Evolutionary conservation across 2,113 vertebrate genomes (phyloP).

Genomic region (Sclerurus mexicanus): DNA sequence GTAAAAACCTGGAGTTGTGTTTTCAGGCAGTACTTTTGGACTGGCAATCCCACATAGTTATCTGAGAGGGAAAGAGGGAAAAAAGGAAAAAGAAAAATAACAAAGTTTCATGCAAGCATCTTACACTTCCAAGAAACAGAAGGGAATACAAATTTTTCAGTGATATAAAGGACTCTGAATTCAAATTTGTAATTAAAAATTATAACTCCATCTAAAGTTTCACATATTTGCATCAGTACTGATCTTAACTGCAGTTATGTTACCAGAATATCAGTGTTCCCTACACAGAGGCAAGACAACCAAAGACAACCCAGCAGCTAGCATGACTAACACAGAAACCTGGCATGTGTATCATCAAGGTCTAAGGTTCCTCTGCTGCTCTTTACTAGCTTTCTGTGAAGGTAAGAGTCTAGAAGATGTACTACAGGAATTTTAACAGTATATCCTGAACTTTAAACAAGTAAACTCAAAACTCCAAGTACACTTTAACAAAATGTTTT

Average conservation of each 20-base stretch:
- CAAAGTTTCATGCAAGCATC: neutral
- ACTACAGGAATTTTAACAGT: neutral
- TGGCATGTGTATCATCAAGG: accelerated
- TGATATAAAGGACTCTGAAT: neutral
- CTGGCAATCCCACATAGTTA: neutral
- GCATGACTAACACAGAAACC: neutral
- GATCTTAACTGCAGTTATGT: neutral
- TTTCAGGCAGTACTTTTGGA: neutral
- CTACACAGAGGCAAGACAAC: neutral
- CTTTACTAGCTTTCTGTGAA: neutral
- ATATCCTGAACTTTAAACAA: neutral
- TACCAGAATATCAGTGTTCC: neutral
- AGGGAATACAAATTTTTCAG: neutral
- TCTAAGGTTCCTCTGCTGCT: neutral
- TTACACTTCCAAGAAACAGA: neutral
- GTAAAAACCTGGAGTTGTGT: neutral
- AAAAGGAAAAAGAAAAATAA: neutral
- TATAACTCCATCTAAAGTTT: neutral
- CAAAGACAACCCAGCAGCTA: neutral
- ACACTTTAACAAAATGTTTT: neutral
- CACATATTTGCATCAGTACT: neutral
- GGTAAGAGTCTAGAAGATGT: neutral
- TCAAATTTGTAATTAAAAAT: neutral
- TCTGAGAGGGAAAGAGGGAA: accelerated
- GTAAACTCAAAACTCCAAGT: neutral